phyloP scores from a whole-genome alignment of 2,797 vertebrate species.

The Catamblyrhynchus diadema region DNA sequence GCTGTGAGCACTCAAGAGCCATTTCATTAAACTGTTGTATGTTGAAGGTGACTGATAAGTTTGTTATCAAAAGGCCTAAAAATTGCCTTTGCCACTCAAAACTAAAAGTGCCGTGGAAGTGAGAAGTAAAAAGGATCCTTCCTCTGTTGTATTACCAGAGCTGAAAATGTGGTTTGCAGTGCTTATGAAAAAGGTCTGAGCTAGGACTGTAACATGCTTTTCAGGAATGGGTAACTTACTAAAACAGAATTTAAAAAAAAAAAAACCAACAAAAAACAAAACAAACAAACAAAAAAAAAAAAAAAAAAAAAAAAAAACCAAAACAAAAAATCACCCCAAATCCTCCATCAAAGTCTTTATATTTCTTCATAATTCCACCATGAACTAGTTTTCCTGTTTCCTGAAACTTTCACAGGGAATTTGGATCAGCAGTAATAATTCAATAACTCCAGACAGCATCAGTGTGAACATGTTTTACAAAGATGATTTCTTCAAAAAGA shows the following conservation, averaged over 20 bases:
- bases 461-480: neutral
- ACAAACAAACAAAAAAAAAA: too few relatives aligned
- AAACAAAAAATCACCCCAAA: neutral
- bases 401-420: neutral
- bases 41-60: neutral
- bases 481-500: neutral
- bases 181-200: neutral
- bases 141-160: neutral
- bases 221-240: neutral
- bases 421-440: neutral
- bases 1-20: neutral
- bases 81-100: neutral
- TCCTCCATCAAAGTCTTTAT: neutral
- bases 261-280: too few relatives aligned
- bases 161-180: neutral
- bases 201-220: neutral
- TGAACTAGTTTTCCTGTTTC: neutral
- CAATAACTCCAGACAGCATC: neutral
- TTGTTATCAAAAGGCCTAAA: neutral
- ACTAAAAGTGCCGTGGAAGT: neutral
- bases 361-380: neutral
- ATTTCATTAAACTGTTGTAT: neutral
- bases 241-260: neutral
- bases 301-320: too few relatives aligned
- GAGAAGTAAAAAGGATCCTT: neutral